Base-by-base conservation (phyloP, 2,888 invertebrate species). In the Tricholauxania praeusta region DNA sequence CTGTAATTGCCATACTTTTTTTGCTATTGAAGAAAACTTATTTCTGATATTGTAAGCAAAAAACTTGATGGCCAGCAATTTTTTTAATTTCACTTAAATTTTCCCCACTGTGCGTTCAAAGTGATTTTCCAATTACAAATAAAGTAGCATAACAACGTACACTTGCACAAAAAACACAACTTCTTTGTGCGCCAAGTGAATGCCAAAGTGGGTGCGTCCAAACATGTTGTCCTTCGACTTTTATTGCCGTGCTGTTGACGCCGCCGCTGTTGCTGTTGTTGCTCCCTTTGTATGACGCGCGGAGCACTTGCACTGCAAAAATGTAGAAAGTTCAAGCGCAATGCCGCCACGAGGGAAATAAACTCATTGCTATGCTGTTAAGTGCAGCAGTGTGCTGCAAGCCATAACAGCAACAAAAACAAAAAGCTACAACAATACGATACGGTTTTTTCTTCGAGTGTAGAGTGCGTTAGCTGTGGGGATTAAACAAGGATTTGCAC, bases 401-500 rank as follows among this genome's bases (percentile, higher is more conserved):
- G 28, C 12, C 10, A 57, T 15, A 22, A 57, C 12, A 12, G 12
- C 22, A 22, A 12, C 57, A 28, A 22, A 17, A 57, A 55, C 60
- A 32, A 6, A n/a, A n/a, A n/a, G n/a, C 17, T 7, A 63, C 63
- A 15, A 63, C 48, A 63, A 63, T 39, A 48, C 10, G 12, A 12
- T 17, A 39, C 63, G 7, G 19, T 39, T 47, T 47, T 32, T 15
- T 63, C 10, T 60, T 19, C 28, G 3, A 22, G 28, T 60, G 28
- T 28, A 19, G 17, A 15, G 15, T 15, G 32, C 39, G 39, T 39
- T 39, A 39, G 39, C 39, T 10, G 39, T n/a, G n/a, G 39, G 51
- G 48, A 67, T 17, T 62, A n/a, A 69, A 48, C 52, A 32, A 52
- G 60, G 72, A 70, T 72, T 73, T 71, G 62, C 62, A 68, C 68